Evolutionary conservation across 2,797 vertebrate species (phyloP).

Genomic region (Mergus octosetaceus): DNA sequence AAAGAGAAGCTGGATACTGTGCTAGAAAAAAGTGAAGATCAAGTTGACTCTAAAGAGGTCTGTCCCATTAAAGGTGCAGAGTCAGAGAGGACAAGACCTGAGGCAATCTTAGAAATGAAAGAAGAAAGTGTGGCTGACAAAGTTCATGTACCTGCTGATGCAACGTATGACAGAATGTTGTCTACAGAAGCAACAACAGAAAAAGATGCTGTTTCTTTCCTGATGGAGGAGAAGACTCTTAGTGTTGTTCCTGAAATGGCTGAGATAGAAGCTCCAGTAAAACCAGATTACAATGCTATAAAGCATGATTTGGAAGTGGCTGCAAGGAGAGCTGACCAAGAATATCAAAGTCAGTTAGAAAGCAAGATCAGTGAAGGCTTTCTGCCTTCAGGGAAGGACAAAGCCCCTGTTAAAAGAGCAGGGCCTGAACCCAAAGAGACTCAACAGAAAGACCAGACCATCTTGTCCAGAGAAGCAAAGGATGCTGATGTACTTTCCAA

Average conservation of each 20-base stretch:
- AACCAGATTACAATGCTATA: conserved; percentile 72
- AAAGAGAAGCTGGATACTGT: conserved; percentile 81
- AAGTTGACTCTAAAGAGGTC: conserved; percentile 62
- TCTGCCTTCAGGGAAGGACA: conserved; percentile 33
- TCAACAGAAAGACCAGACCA: conserved; percentile 48
- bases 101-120: conserved; percentile 36
- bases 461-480: conserved; percentile 37
- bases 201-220: conserved; percentile 35
- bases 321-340: conserved; percentile 74
- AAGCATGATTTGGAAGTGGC: conserved; percentile 71
- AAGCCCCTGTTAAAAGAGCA: background rate
- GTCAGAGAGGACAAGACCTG: conserved; percentile 34
- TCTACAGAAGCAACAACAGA: conserved; percentile 27
- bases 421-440: conserved; percentile 31
- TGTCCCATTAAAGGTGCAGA: conserved; percentile 41
- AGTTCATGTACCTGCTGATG: background rate
- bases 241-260: conserved; percentile 70
- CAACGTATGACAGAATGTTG: conserved; percentile 21
- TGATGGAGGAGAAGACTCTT: conserved; percentile 65
- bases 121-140: conserved; percentile 39
- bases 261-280: conserved; percentile 61
- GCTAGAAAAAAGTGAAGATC: conserved; percentile 79
- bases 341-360: conserved; percentile 75
- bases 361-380: conserved; percentile 82
- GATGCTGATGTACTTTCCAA: conserved; percentile 56